These are phyloP conservation scores for Apoderus coryli DNA, from an alignment of 2,888 invertebrate species.

Conservation along the genomic window DNA sequence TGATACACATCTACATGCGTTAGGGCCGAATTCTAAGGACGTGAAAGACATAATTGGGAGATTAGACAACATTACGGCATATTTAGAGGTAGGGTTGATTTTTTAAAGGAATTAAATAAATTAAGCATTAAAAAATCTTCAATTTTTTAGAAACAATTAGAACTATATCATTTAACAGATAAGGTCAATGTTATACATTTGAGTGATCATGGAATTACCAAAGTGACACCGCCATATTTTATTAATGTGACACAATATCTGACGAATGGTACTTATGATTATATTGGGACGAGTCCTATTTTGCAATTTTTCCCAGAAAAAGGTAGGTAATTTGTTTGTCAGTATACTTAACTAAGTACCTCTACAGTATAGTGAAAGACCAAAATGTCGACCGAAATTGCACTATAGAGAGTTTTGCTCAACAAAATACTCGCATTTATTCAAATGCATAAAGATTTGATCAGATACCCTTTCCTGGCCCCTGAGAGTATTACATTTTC, in stretches of 20 bases:
- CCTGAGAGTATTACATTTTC: no score
- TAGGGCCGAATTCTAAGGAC: constrained; percentile 37
- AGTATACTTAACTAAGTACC: neutral
- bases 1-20: constrained; percentile 45
- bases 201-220: constrained; percentile 60
- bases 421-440: no score
- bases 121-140: neutral
- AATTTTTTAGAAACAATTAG: constrained; percentile 33
- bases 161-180: constrained; percentile 33
- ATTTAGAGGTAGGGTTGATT: constrained; percentile 35
- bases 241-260: constrained; percentile 41
- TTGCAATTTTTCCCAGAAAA: constrained; percentile 43
- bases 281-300: constrained; percentile 40
- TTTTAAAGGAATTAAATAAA: neutral
- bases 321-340: constrained; percentile 31
- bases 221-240: constrained; percentile 37
- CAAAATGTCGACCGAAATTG: no score
- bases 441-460: no score
- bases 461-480: no score
- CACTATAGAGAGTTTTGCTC: no score
- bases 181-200: constrained; percentile 49
- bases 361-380: neutral
- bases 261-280: constrained; percentile 33
- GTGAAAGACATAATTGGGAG: constrained; percentile 31
- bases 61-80: constrained; percentile 40